Evolutionary conservation across 2,113 vertebrate genomes (phyloP), one percentile per base, ranked within the genome.

Genomic region (Psittacula cyanocephala): DNA sequence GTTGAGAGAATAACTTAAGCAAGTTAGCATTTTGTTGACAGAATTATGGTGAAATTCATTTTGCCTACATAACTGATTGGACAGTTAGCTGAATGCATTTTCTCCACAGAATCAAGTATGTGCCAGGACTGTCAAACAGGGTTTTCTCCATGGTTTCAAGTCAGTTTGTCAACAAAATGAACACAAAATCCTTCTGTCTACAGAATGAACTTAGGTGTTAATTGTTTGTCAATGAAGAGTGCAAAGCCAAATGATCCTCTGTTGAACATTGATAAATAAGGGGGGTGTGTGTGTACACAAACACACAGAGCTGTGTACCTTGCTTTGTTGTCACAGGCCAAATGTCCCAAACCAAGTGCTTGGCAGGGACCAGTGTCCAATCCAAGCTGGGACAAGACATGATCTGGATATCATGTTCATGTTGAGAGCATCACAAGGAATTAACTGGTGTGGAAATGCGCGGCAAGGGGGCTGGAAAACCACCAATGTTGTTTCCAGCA

Each of bases 21-120:
- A 97, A 97, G 95, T 98, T 97, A 98, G 91, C 92, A 93, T 97
- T 96, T 97, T 98, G 97, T 98, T 98, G 97, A 97, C 96, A 97
- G 97, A 98, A 97, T 97, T 97, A 97, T 96, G 98, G 96, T 97
- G 95, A 96, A 97, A 97, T 97, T 97, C 46, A 95, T 97, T 98
- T 97, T 97, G 95, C 95, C 95, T 97, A 18, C 93, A 94, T 95
- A 98, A 97, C 93, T 97, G 97, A 97, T 96, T 88, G 94, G 96
- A 88, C 92, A 96, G 93, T 92, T 85, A 95, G 69, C 96, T 96
- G 92, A 95, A 93, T 89, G 86, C 85, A 71, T 96, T 96, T 95
- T 85, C 92, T 96, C 70, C 81, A 41, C 33, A 79, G 94, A 93
- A 96, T 70, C 65, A 96, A 70, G 81, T 88, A 83, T 96, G 93